These are phyloP conservation scores for Octomys mimax DNA, from an alignment of 2,797 vertebrate genomes.

Conservation along the genomic window DNA sequence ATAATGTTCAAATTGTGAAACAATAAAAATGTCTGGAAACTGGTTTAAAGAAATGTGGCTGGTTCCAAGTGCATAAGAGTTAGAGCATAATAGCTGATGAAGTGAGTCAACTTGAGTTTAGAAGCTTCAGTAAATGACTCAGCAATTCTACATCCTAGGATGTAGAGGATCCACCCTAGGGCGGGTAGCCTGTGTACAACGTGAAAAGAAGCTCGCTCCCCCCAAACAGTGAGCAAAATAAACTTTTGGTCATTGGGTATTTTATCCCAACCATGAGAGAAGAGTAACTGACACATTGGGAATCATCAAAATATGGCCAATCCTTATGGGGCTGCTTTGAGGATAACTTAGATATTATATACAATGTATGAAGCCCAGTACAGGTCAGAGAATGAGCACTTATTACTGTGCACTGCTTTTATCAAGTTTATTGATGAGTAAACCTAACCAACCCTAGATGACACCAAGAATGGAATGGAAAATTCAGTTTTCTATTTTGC, in stretches of 20 bases:
- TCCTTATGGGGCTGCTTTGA: background rate
- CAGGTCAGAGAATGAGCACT: background rate
- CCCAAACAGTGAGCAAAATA: background rate
- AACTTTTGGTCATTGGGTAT: background rate
- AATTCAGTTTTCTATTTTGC: background rate
- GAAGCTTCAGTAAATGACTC: background rate
- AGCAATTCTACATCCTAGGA: background rate
- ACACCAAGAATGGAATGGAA: background rate
- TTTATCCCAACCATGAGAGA: background rate
- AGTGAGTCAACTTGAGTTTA: background rate
- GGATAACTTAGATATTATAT: background rate
- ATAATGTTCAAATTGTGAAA: no score
- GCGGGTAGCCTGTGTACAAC: background rate
- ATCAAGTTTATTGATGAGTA: background rate
- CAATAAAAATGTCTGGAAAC: no score
- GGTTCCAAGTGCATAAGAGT: no score
- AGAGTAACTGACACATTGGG: background rate
- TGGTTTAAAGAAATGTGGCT: no score
- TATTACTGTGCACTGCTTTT: background rate
- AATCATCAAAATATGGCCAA: background rate
- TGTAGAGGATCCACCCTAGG: background rate
- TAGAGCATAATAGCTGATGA: no score
- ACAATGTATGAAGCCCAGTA: background rate
- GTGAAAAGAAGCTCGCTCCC: background rate
- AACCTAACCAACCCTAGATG: background rate